Evolutionary conservation across 2,888 invertebrate genomes (phyloP), one percentile per base, ranked within the genome.

Genomic region (Clostera curtula): DNA sequence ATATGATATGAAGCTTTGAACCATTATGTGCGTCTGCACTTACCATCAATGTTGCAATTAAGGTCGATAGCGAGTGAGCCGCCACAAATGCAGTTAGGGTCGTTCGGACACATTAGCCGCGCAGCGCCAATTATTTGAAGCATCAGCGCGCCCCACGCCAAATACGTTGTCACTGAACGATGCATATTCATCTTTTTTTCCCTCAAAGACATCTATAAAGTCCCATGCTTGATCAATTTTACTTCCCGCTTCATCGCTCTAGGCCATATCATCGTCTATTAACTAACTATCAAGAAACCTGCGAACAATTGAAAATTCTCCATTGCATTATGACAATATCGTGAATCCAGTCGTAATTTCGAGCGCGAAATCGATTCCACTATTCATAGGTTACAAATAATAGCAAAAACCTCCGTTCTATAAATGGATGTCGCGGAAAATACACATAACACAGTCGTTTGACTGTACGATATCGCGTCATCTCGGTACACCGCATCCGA

Each of bases 61-160:
- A 82, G 69, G 70, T 82, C 82, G 37, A 79, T 53, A 27, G 76
- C 67, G 50, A 80, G 58, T 54, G 75, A 71, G 56, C 77, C 77
- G 43, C 74, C 73, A 46, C 83, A 82, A 73, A 74, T 64, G 66
- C 82, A 83, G 75, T 82, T 77, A 65, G 77, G 73, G 62, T 77
- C 70, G 62, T 58, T 69, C 40, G 79, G 83, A 52, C 82, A 83
- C 60, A 63, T 59, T 53, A 65, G 58, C 37, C 56, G 58, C 40
- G 59, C 56, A 39, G 76, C 79, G 34, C 62, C 70, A 71, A 77
- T 72, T 66, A 72, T 64, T 52, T 75, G 69, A 47, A 75, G 61
- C 46, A 62, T 61, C 43, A 77, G 55, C 55, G 62, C 65, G 40
- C 65, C 57, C 40, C 61, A 61, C 43, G 64, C 57, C 50, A 60